Evolutionary conservation across 2,888 invertebrate species (phyloP).

Genomic region (Congeria kusceri): DNA sequence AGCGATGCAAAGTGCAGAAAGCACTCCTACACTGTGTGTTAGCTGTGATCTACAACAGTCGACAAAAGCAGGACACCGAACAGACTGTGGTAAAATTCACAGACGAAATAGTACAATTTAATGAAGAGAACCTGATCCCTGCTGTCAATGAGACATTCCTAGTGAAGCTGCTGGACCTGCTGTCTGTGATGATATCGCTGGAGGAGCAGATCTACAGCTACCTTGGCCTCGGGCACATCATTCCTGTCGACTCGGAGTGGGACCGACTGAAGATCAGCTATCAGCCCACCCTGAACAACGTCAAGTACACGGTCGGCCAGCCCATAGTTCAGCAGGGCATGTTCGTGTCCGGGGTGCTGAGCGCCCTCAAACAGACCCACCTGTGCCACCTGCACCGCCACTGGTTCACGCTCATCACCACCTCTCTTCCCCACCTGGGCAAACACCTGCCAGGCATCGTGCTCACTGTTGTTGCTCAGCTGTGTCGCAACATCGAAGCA

Average conservation of each 20-base stretch:
- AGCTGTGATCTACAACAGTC: conserved; percentile 89
- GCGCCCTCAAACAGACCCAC: conserved; percentile 90
- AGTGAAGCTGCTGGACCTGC: conserved; percentile 87
- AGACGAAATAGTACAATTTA: conserved; percentile 91
- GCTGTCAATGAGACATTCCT: conserved; percentile 83
- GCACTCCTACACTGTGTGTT: conserved; percentile 92
- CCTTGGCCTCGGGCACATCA: conserved; percentile 44
- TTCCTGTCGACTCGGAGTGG: conserved; percentile 84
- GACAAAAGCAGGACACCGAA: conserved; percentile 55
- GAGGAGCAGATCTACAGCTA: conserved; percentile 89
- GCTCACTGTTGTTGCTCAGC: conserved; percentile 91
- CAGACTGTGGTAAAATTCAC: conserved; percentile 88
- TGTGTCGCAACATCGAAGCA: conserved; percentile 92
- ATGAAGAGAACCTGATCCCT: conserved; percentile 86
- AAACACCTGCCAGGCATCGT: conserved; percentile 92
- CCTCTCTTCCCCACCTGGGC: conserved; percentile 92
- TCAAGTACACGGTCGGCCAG: conserved; percentile 75
- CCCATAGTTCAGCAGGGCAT: conserved; percentile 90
- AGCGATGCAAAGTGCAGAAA: conserved; percentile 93
- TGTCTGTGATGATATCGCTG: conserved; percentile 90
- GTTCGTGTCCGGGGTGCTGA: conserved; percentile 92
- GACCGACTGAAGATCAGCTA: conserved; percentile 79
- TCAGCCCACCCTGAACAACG: conserved; percentile 75
- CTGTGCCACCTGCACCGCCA: conserved; percentile 92
- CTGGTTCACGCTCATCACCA: conserved; percentile 93